These are phyloP conservation scores for Malurus elegans DNA, from an alignment of 2,113 vertebrate species.

Conservation along the genomic window DNA sequence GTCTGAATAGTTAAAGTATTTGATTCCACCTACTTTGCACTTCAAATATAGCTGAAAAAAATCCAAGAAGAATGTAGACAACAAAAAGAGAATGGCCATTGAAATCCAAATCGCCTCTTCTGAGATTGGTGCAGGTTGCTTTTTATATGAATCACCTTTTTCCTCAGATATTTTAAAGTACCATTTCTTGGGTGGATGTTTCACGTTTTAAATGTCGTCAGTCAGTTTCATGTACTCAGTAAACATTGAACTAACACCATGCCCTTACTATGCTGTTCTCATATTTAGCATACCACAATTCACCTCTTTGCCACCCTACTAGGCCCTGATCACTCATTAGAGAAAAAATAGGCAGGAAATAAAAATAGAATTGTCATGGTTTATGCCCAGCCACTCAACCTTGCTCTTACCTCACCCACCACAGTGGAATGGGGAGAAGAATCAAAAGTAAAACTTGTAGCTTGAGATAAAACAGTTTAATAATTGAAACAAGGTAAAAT, in stretches of 20 bases:
- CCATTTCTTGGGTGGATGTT: slow-evolving; percentile 17
- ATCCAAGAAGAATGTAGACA: slow-evolving; percentile 13
- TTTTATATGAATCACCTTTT: background rate
- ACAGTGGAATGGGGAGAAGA: background rate
- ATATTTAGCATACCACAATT: background rate
- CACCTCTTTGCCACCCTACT: background rate
- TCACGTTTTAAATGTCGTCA: background rate
- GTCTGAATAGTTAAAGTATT: slow-evolving; percentile 28
- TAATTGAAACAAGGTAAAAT: background rate
- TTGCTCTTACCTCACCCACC: background rate
- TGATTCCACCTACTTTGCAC: background rate
- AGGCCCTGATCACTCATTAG: background rate
- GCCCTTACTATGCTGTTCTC: background rate
- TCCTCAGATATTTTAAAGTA: background rate
- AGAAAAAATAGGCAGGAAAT: background rate
- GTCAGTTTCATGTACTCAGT: background rate
- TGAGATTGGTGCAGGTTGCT: background rate
- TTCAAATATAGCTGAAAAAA: slow-evolving; percentile 22
- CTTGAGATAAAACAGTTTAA: background rate
- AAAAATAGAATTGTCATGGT: background rate
- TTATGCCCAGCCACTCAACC: fast-evolving
- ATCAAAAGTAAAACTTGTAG: background rate
- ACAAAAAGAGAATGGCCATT: background rate
- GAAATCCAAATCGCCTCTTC: background rate
- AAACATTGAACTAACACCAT: background rate